Evolutionary conservation across 2,888 invertebrate genomes (phyloP), one percentile per base, ranked within the genome.

Genomic region (Hydropsyche betteni): DNA sequence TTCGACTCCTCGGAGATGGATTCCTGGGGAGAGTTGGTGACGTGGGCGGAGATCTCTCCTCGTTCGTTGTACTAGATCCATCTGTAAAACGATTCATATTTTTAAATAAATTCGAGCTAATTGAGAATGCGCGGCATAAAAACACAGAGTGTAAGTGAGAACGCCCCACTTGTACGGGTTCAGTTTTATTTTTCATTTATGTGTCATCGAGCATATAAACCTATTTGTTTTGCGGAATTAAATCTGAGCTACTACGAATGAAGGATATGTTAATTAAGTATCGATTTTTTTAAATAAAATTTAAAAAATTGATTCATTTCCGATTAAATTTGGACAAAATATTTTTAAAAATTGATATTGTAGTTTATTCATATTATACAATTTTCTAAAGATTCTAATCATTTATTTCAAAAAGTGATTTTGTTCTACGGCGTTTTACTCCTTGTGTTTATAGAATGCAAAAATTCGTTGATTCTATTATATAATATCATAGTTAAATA

Each of bases 41-140:
- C 0, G 86, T 87, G 0, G 85, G 86, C 0, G 86, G 86, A 75
- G 87, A 88, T 1, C 90, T 89, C 76, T 90, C 90, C 68, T 89
- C 93, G 86, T 89, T 92, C 85, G 87, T 92, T 72, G 89, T 88
- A 78, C 85, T 90, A 0, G 92, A 92, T 81, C 92, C 92, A 83
- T 92, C 93, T 93, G 90, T 78, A 91, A 91, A 81, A 80, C 75
- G 81, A 75, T 70, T n/a, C 38, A 72, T 53, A 68, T 33, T 24
- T 24, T 14, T 1, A 16, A 55, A 7, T 16, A 12, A 55, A 10
- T 44, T 6, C 24, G 12, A 53, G 33, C 7, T 24, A 10, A 33
- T 70, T 70, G 70, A 70, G 53, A 24, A 70, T 10, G 3, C 3
- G 34, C 33, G 12, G 33, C 34, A 2, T 10, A 51, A 12, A 24